Percentiles rank a stretch among this genome's conserved stretches.
Evolutionary conservation across 2,113 vertebrate genomes (phyloP).

Genomic region (Gymnarchus niloticus): DNA sequence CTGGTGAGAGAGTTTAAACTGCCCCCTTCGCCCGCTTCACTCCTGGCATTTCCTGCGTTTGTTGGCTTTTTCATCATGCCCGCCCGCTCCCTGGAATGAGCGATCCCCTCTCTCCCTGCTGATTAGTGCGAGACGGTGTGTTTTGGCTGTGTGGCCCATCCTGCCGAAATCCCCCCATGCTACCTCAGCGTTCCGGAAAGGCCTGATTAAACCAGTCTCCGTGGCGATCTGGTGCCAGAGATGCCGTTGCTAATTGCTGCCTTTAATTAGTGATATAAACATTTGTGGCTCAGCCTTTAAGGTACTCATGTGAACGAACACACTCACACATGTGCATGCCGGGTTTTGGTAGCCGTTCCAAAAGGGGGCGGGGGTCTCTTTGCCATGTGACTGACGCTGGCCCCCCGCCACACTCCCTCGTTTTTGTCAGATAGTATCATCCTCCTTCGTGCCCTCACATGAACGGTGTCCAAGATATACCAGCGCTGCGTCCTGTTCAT

Average conservation of each 20-base stretch:
- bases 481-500: no score
- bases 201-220: neutral
- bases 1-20: no score
- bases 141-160: neutral
- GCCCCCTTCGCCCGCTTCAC: neutral
- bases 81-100: neutral
- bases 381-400: no score
- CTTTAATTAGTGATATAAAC: neutral
- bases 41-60: conserved; percentile 12
- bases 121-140: neutral
- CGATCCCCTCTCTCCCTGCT: neutral
- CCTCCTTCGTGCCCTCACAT: no score
- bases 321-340: neutral
- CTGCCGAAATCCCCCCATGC: neutral
- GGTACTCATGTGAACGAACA: no score
- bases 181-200: neutral
- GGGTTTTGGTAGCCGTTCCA: neutral
- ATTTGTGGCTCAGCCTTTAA: neutral
- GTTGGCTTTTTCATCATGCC: neutral
- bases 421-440: no score
- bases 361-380: no score
- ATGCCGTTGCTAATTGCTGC: neutral
- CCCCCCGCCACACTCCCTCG: no score
- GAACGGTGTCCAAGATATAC: no score
- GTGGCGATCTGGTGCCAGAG: neutral